These are phyloP conservation scores for Carabus problematicus DNA, from an alignment of 2,888 invertebrate genomes.

Conservation along the genomic window DNA sequence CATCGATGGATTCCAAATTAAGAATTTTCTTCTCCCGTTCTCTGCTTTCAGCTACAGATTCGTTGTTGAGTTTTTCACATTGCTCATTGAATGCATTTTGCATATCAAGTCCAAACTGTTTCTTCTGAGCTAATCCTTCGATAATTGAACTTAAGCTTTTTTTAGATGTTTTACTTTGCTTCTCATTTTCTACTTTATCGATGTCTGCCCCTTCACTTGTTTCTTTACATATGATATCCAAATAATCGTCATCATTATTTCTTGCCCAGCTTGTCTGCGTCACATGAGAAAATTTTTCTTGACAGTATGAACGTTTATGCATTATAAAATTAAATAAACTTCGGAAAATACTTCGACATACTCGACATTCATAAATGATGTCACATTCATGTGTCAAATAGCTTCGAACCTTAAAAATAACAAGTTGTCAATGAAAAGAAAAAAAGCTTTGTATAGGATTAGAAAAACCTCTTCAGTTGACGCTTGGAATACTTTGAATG, in stretches of 20 bases:
- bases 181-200: slow-evolving; percentile 24
- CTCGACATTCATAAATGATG: slow-evolving; percentile 86
- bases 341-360: slow-evolving; percentile 85
- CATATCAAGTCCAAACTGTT: slow-evolving; percentile 34
- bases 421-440: background rate
- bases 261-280: slow-evolving; percentile 26
- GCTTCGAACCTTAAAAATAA: slow-evolving; percentile 67
- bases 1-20: slow-evolving; percentile 25
- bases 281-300: slow-evolving; percentile 60
- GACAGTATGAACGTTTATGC: slow-evolving; percentile 87
- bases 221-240: slow-evolving; percentile 28
- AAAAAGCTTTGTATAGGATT: slow-evolving; percentile 14
- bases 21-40: slow-evolving; percentile 3
- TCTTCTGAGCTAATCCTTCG: slow-evolving; percentile 42
- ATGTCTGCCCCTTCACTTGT: slow-evolving; percentile 6
- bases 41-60: background rate
- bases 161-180: slow-evolving; percentile 21
- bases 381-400: slow-evolving; percentile 85
- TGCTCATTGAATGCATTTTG: slow-evolving; percentile 48
- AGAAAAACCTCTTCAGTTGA: slow-evolving; percentile 75
- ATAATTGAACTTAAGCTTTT: slow-evolving; percentile 44
- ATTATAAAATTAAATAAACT: slow-evolving; percentile 87
- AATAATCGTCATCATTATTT: slow-evolving; percentile 28
- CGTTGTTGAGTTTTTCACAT: slow-evolving; percentile 10
- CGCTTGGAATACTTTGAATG: slow-evolving; percentile 74